phyloP scores from a whole-genome alignment of 2,888 invertebrate species.

The Catocala fraxini region DNA sequence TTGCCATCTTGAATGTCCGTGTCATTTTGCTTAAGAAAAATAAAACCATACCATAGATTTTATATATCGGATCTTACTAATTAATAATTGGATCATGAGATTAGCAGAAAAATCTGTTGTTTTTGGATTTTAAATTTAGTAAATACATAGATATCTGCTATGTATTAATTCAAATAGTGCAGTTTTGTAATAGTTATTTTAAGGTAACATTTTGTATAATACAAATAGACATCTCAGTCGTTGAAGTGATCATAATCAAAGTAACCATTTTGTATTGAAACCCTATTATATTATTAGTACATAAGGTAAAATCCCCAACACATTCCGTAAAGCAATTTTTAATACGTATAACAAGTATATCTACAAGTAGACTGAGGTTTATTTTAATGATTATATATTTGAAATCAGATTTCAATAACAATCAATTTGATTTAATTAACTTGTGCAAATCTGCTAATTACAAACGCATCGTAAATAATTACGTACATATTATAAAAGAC shows the following conservation, averaged over 20 bases:
- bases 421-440: neutral
- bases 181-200: slow-evolving; percentile 4
- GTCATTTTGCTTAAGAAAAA: slow-evolving; percentile 45
- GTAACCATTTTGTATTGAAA: slow-evolving; percentile 24
- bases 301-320: slow-evolving; percentile 15
- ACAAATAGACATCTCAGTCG: slow-evolving; percentile 20
- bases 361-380: slow-evolving; percentile 36
- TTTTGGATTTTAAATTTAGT: neutral
- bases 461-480: slow-evolving; percentile 3
- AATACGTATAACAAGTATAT: slow-evolving; percentile 13
- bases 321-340: slow-evolving; percentile 17
- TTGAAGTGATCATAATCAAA: slow-evolving; percentile 23
- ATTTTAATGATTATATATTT: slow-evolving; percentile 1
- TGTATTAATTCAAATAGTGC: neutral
- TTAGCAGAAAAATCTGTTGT: slow-evolving; percentile 21
- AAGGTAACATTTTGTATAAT: slow-evolving; percentile 11
- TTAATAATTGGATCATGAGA: slow-evolving; percentile 30
- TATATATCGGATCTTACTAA: slow-evolving; percentile 37
- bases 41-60: slow-evolving; percentile 42
- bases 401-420: neutral
- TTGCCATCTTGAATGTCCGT: slow-evolving; percentile 45
- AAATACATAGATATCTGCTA: neutral
- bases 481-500: neutral
- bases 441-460: slow-evolving; percentile 14
- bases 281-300: slow-evolving; percentile 20